Conservation (phyloP, 2,888 invertebrate genomes). For the Aleiodes testaceus region DNA sequence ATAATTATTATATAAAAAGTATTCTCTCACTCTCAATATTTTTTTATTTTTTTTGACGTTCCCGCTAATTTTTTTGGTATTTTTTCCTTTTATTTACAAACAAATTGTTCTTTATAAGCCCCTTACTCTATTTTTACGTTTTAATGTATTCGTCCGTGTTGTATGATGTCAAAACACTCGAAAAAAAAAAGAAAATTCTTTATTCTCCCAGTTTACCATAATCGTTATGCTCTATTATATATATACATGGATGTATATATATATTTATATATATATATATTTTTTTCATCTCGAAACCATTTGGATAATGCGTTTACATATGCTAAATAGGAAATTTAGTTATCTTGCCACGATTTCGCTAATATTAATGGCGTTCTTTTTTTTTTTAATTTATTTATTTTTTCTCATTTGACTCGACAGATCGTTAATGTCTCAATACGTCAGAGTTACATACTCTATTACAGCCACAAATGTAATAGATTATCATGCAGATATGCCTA, state of each 20-base stretch:
- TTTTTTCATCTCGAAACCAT: slow-evolving; percentile 23
- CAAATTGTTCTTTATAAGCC: slow-evolving; percentile 43
- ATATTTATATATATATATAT: slow-evolving; percentile 20
- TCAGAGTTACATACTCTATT: slow-evolving; percentile 35
- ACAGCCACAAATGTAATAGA: slow-evolving; percentile 31
- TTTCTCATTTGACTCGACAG: slow-evolving; percentile 7
- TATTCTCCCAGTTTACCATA: slow-evolving; percentile 5
- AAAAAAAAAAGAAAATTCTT: slow-evolving; percentile 22
- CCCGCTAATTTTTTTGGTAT: slow-evolving; percentile 43
- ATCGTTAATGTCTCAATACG: slow-evolving; percentile 30
- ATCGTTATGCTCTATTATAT: slow-evolving; percentile 2
- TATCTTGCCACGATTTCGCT: slow-evolving; percentile 38
- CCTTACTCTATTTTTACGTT: slow-evolving; percentile 23
- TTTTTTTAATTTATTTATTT: slow-evolving; percentile 10
- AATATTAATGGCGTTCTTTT: slow-evolving; percentile 45
- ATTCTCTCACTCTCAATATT: slow-evolving; percentile 47
- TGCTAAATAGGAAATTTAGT: slow-evolving; percentile 40
- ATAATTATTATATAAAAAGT: slow-evolving; percentile 52
- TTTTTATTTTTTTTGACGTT: slow-evolving; percentile 42
- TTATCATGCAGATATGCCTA: slow-evolving; percentile 21
- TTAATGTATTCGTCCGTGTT: slow-evolving; percentile 21
- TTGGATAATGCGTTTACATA: slow-evolving; percentile 38
- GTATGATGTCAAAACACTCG: slow-evolving; percentile 23
- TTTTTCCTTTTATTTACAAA: slow-evolving; percentile 49
- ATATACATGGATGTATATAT: too few species aligned